Conservation (phyloP, 2,888 invertebrate species). For the Drosophila fungiperda region DNA sequence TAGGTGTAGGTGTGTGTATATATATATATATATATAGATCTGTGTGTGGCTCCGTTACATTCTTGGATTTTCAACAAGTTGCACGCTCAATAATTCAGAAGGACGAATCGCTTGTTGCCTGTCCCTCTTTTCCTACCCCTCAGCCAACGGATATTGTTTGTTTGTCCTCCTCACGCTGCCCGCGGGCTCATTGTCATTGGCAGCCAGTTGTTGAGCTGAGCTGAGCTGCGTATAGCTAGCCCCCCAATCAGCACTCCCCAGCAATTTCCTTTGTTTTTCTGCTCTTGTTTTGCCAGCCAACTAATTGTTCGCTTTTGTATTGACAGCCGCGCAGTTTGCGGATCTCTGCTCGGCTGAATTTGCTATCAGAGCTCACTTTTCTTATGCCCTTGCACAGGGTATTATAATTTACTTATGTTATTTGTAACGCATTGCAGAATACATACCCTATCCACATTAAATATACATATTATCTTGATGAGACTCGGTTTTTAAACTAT, state of each 20-base stretch:
- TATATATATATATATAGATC: not conserved
- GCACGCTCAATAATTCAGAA: constrained; percentile 76
- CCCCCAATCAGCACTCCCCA: not conserved
- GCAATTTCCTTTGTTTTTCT: not conserved
- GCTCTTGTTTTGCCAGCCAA: constrained; percentile 25
- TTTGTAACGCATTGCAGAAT: not conserved
- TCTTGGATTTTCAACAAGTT: constrained; percentile 77
- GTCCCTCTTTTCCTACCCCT: constrained; percentile 21
- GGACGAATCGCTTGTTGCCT: constrained; percentile 71
- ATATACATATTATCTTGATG: not conserved
- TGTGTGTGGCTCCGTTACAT: constrained; percentile 42
- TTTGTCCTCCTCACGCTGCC: constrained; percentile 6
- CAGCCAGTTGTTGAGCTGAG: constrained; percentile 41
- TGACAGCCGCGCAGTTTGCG: constrained; percentile 74
- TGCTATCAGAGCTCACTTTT: constrained; percentile 58
- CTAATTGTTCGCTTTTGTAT: constrained; percentile 74
- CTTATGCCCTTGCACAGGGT: not conserved
- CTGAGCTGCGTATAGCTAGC: not conserved
- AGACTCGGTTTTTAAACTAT: not conserved
- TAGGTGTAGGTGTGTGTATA: not conserved
- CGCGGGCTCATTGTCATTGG: constrained; percentile 53
- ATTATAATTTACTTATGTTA: not conserved
- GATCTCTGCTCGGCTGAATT: constrained; percentile 69
- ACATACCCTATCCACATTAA: not conserved
- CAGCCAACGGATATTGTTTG: constrained; percentile 19